Conservation (phyloP, 2,113 vertebrate species). For the Pongo pygmaeus region DNA sequence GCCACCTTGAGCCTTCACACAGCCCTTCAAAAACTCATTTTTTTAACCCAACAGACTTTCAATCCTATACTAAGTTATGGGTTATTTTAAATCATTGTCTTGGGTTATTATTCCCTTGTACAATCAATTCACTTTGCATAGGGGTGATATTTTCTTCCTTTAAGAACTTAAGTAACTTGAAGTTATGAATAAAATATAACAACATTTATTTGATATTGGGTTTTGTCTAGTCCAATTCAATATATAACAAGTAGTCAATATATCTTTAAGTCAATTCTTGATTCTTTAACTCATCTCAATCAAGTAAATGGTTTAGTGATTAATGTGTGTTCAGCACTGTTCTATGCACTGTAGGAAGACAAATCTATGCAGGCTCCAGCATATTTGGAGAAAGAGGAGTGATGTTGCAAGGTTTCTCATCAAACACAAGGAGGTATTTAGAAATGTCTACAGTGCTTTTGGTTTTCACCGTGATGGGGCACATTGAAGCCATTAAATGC, state of each 20-base stretch:
- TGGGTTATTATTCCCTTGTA: not conserved
- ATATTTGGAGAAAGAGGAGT: not conserved
- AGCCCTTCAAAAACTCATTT: not conserved
- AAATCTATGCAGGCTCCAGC: not conserved
- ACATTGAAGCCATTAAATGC: not conserved
- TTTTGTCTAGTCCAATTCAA: not conserved
- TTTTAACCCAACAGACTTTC: not conserved
- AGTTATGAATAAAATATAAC: conserved; percentile 1
- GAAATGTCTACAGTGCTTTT: not conserved
- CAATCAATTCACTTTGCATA: not conserved
- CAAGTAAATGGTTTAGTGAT: not conserved
- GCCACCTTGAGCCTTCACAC: not conserved
- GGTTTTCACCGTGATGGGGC: not conserved
- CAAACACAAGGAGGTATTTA: not conserved
- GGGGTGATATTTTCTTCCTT: not conserved
- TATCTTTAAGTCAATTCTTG: not conserved
- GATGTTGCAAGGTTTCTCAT: not conserved
- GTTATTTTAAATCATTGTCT: not conserved
- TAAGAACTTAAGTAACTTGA: not conserved
- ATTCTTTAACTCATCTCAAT: not conserved
- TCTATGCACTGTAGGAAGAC: not conserved
- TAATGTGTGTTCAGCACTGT: not conserved
- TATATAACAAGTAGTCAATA: not conserved
- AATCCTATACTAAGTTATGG: not conserved
- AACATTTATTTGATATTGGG: not conserved